Evolutionary conservation across 2,888 invertebrate species (phyloP).

Genomic region (Ectropis crepuscularia): DNA sequence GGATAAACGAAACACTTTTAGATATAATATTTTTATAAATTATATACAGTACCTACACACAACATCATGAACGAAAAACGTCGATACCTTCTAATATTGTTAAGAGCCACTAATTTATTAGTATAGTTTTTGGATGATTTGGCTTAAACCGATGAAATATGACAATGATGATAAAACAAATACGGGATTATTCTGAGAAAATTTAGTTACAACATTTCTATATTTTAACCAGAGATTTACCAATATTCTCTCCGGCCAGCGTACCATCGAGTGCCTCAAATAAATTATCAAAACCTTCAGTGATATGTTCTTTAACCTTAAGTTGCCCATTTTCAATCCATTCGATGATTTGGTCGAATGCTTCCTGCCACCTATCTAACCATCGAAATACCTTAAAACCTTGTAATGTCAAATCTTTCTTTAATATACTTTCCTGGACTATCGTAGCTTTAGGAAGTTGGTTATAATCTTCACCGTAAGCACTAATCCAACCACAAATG

Average conservation of each 20-base stretch:
- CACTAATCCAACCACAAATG: slow-evolving; percentile 41
- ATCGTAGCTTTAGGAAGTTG: slow-evolving; percentile 5
- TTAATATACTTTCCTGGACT: background rate
- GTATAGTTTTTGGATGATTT: too few species aligned
- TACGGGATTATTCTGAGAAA: too few species aligned
- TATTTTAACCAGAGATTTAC: slow-evolving; percentile 6
- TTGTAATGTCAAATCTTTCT: background rate
- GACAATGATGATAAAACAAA: too few species aligned
- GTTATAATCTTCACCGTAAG: slow-evolving; percentile 43
- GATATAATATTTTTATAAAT: too few species aligned
- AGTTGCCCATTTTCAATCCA: slow-evolving; percentile 1
- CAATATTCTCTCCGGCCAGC: background rate
- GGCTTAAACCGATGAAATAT: too few species aligned
- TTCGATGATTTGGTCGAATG: background rate
- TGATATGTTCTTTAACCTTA: slow-evolving; percentile 51
- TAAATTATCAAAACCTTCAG: slow-evolving; percentile 81
- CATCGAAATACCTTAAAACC: slow-evolving; percentile 1
- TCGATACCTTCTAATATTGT: too few species aligned
- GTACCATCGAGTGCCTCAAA: slow-evolving; percentile 42
- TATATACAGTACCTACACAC: too few species aligned
- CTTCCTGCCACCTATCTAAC: slow-evolving; percentile 33
- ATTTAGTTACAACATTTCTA: background rate
- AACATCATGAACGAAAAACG: too few species aligned
- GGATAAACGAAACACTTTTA: too few species aligned
- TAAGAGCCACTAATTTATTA: too few species aligned